These are phyloP conservation scores for Drosophila hamatofila DNA, from an alignment of 2,888 invertebrate species.

Conservation along the genomic window DNA sequence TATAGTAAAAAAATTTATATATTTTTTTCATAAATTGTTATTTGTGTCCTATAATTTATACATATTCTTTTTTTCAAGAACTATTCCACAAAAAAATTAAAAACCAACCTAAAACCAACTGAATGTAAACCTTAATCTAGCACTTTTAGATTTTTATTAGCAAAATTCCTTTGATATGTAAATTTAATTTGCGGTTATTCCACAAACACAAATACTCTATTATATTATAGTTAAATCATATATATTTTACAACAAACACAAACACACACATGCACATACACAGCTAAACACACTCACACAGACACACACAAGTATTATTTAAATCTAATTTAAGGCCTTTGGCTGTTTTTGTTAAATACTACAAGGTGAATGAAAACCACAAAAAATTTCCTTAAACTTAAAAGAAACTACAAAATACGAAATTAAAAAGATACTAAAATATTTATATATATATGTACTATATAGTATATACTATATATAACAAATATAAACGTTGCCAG, in stretches of 20 bases:
- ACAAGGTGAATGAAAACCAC: conserved; percentile 23
- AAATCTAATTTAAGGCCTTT: conserved; percentile 64
- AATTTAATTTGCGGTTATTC: conserved; percentile 72
- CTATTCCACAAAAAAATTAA: background rate
- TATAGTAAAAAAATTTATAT: too few relatives aligned
- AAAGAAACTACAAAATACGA: conserved; percentile 17
- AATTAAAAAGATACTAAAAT: conserved; percentile 12
- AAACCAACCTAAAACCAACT: conserved; percentile 38
- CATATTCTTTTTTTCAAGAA: background rate
- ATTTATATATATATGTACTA: conserved; percentile 8
- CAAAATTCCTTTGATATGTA: conserved; percentile 69
- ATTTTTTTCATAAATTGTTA: too few relatives aligned
- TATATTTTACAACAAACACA: conserved; percentile 12
- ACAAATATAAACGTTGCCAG: conserved; percentile 63
- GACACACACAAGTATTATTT: conserved; percentile 75
- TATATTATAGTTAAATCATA: conserved; percentile 26
- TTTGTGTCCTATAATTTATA: background rate
- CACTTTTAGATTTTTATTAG: conserved; percentile 39
- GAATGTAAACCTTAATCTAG: conserved; percentile 26
- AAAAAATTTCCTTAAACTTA: conserved; percentile 39
- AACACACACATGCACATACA: conserved; percentile 52
- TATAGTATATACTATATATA: conserved; percentile 15
- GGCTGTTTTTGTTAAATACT: conserved; percentile 54
- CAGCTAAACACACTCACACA: conserved; percentile 31
- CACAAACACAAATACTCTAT: conserved; percentile 69